phyloP scores from a whole-genome alignment of 2,113 vertebrate species.

The Saguinus midas region DNA sequence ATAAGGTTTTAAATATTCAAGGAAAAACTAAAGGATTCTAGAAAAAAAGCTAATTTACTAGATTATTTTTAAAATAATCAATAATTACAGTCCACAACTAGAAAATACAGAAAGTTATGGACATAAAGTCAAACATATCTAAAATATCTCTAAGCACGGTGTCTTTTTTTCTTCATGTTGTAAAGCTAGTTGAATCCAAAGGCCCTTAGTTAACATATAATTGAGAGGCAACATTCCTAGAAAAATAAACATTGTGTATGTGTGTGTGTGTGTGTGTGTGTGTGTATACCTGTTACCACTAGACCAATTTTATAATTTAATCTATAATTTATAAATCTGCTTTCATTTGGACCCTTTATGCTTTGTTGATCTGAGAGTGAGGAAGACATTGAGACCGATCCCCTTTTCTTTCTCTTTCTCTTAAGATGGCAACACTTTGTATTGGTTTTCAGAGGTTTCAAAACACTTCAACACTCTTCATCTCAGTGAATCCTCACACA shows the following conservation, averaged over 20 bases:
- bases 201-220: not conserved
- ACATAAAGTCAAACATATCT: not conserved
- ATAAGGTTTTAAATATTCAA: not conserved
- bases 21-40: not conserved
- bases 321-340: not conserved
- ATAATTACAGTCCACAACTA: not conserved
- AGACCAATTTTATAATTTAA: not conserved
- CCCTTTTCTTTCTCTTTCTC: not conserved
- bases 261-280: not conserved
- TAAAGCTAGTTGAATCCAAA: slow-evolving; percentile 24
- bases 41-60: slow-evolving; percentile 23
- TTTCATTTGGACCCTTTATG: not conserved
- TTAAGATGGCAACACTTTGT: not conserved
- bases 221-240: not conserved
- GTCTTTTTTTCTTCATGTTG: not conserved
- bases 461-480: not conserved
- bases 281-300: not conserved
- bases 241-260: not conserved
- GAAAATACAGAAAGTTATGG: not conserved
- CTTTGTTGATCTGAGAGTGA: not conserved
- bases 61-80: slow-evolving; percentile 19
- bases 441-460: not conserved
- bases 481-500: not conserved
- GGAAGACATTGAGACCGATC: not conserved
- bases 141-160: not conserved